phyloP scores from a whole-genome alignment of 64 coral and sea anemone species.

The Montipora capricornis region DNA sequence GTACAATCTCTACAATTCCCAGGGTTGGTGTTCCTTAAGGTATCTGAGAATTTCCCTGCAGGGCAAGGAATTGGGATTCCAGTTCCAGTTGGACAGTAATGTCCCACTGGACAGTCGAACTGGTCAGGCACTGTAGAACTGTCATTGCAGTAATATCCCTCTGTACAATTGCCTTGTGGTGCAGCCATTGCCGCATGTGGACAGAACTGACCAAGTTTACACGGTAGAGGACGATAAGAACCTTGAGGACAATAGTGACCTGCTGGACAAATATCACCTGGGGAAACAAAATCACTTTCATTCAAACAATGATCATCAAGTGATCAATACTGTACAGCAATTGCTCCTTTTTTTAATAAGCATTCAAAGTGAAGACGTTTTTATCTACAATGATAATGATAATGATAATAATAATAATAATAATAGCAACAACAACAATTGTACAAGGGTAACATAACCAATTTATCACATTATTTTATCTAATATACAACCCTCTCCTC shows the following conservation, averaged over 20 bases:
- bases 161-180: slow-evolving; percentile 76
- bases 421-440: too few species aligned
- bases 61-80: slow-evolving; percentile 82
- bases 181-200: slow-evolving; percentile 54
- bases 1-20: slow-evolving; percentile 77
- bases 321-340: too few species aligned
- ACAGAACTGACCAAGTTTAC: slow-evolving; percentile 86
- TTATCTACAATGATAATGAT: too few species aligned
- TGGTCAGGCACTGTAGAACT: slow-evolving; percentile 90
- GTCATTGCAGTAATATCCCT: slow-evolving; percentile 92
- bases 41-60: slow-evolving; percentile 83
- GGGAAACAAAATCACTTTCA: not conserved
- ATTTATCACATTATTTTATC: too few species aligned
- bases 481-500: too few species aligned
- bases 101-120: slow-evolving; percentile 81
- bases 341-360: too few species aligned
- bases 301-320: too few species aligned
- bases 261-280: slow-evolving; percentile 95
- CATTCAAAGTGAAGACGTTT: too few species aligned
- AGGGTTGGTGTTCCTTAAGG: slow-evolving; percentile 41
- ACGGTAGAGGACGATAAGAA: slow-evolving; percentile 74
- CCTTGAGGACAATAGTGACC: slow-evolving; percentile 89
- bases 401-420: too few species aligned
- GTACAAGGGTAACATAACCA: too few species aligned
- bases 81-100: slow-evolving; percentile 91